Evolutionary conservation across 2,113 vertebrate species (phyloP), one percentile per base, ranked within the genome.

Genomic region (Paracanthobrama guichenoti): DNA sequence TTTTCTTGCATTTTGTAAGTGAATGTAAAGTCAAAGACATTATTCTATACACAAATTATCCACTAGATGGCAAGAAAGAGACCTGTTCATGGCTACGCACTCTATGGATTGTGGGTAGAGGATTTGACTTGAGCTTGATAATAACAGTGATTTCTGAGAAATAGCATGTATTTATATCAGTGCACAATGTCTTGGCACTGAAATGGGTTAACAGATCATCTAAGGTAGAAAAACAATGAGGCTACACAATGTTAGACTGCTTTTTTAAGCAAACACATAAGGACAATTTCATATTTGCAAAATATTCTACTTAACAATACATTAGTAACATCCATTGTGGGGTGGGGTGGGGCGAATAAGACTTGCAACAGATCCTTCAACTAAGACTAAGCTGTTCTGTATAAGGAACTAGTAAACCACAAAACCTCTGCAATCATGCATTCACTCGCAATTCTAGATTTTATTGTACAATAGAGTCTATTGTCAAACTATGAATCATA

Each of bases 31-130:
- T 13, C 16, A 60, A 57, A 24, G 4, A 24, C 55, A 42, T 42
- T 12, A 39, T 24, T n/a, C 28, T 55, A 18, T 42, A 6, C 66
- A 42, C 18, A 9, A n/a, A 20, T n/a, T 0, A 24, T 26, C 66
- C 80, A 71, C 64, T 82, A 82, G 80, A 67, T 72, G 80, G 64
- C 66, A 75, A 75, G 73, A 75, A 28, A 28, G 60, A 80, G 42
- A 64, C 8, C 3, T 46, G 10, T 20, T 42, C 53, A n/a, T 46
- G 22, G 3, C 55, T 64, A 11, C n/a, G 7, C 57, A 20, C 57
- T 39, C 42, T 28, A 3, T 53, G 79, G 28, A 39, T 35, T 55
- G 46, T 55, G 79, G 44, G 62, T 53, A 55, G n/a, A 1, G 62
- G 62, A 35, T 81, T 69, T 69, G 79, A 81, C 62, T 14, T 55